These are phyloP conservation scores for Pollenia angustigena DNA, from an alignment of 2,888 invertebrate species.

Conservation along the genomic window DNA sequence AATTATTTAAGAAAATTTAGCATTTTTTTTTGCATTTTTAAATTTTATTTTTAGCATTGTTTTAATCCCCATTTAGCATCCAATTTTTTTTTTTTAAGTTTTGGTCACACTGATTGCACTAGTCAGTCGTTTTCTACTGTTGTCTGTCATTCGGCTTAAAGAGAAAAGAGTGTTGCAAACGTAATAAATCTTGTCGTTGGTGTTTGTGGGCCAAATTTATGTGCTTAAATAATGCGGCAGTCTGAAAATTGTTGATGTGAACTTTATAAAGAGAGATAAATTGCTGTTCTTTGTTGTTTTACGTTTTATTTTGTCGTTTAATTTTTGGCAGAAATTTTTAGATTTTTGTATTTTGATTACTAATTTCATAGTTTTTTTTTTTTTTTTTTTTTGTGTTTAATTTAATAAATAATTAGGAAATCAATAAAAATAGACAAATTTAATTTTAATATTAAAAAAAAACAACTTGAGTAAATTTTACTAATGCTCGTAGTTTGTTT, in stretches of 20 bases:
- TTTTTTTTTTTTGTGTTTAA: not conserved
- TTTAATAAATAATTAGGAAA: not conserved
- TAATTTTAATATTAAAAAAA: not conserved
- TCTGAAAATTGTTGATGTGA: not conserved
- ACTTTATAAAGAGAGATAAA: not conserved
- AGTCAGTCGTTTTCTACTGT: not conserved
- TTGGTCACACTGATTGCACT: no score
- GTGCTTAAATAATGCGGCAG: constrained; percentile 1
- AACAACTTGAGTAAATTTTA: not conserved
- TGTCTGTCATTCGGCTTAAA: not conserved
- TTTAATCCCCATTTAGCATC: no score
- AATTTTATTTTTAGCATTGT: no score
- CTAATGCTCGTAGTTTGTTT: not conserved
- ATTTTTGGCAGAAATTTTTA: constrained; percentile 17
- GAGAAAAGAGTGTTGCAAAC: not conserved
- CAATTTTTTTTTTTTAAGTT: no score
- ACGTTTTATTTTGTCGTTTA: not conserved
- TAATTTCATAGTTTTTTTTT: not conserved
- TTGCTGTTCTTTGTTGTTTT: not conserved
- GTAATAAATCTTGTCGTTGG: constrained; percentile 5
- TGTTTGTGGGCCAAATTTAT: not conserved
- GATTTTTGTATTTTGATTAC: constrained; percentile 4
- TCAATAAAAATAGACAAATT: constrained; percentile 23
- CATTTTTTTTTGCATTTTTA: no score
- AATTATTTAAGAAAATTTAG: no score